phyloP scores from a whole-genome alignment of 2,888 invertebrate genomes.

The Dasysyrphus tricinctus region DNA sequence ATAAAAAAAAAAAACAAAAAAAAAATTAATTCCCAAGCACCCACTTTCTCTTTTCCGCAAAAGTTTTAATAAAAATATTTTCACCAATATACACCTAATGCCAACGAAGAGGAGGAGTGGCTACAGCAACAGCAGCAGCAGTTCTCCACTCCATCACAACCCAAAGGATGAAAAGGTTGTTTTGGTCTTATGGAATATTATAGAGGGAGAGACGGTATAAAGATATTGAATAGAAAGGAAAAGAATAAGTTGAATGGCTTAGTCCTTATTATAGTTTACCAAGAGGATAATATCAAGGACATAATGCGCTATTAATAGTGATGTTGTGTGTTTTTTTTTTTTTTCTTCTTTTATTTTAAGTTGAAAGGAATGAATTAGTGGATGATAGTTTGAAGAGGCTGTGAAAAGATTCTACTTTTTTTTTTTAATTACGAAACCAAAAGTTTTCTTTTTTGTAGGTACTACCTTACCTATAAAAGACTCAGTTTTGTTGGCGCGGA shows the following conservation, averaged over 20 bases:
- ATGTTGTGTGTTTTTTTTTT: constrained; percentile 21
- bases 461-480: background rate
- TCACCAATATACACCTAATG: constrained; percentile 70
- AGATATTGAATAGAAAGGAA: constrained; percentile 46
- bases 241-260: constrained; percentile 70
- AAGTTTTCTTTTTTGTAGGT: constrained; percentile 40
- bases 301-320: constrained; percentile 73
- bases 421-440: constrained; percentile 57
- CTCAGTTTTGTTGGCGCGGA: constrained; percentile 22
- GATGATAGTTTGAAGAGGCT: constrained; percentile 45
- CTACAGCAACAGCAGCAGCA: background rate
- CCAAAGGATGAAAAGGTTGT: constrained; percentile 19
- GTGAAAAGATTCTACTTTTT: constrained; percentile 52
- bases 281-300: constrained; percentile 70
- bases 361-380: constrained; percentile 25
- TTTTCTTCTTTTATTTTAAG: constrained; percentile 11
- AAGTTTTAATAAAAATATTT: constrained; percentile 75
- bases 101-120: background rate
- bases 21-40: constrained; percentile 49
- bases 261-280: constrained; percentile 45
- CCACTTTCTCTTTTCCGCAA: constrained; percentile 62
- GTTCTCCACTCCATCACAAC: background rate
- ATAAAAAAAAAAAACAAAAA: background rate
- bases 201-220: background rate
- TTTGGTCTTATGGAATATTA: constrained; percentile 30